A percentile compares a stretch with the other conserved stretches of the same genome.
Conservation (phyloP, 2,113 vertebrate genomes). For the Rissa tridactyla region DNA sequence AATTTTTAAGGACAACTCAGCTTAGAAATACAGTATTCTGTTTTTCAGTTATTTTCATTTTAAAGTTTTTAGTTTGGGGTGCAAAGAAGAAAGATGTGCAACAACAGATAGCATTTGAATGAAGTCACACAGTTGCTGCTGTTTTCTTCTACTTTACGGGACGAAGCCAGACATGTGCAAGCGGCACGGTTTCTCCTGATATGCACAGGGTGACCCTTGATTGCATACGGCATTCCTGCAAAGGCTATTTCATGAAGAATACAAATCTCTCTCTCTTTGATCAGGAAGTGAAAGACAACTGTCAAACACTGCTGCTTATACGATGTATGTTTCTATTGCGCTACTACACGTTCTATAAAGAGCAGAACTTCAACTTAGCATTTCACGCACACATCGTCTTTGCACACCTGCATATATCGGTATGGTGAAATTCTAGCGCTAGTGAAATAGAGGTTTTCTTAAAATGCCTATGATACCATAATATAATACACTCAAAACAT, state of each 20-base stretch:
- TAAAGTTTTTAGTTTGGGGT: background rate
- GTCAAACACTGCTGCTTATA: background rate
- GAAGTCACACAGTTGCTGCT: background rate
- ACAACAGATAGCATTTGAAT: background rate
- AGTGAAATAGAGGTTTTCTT: background rate
- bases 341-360: background rate
- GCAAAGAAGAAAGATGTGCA: background rate
- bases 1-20: slow-evolving; percentile 48
- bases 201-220: background rate
- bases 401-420: background rate
- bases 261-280: background rate
- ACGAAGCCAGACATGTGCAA: background rate
- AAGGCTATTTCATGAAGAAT: background rate
- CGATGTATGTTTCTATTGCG: background rate
- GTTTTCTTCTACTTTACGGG: background rate
- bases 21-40: background rate
- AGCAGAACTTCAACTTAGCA: background rate
- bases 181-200: background rate
- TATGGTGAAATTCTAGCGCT: background rate
- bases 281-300: background rate
- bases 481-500: background rate
- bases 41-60: background rate
- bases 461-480: background rate
- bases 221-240: background rate
- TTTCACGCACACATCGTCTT: background rate